Evolutionary conservation across 2,113 vertebrate species (phyloP), one percentile per base, ranked within the genome.

Genomic region (Malurus cyaneus): DNA sequence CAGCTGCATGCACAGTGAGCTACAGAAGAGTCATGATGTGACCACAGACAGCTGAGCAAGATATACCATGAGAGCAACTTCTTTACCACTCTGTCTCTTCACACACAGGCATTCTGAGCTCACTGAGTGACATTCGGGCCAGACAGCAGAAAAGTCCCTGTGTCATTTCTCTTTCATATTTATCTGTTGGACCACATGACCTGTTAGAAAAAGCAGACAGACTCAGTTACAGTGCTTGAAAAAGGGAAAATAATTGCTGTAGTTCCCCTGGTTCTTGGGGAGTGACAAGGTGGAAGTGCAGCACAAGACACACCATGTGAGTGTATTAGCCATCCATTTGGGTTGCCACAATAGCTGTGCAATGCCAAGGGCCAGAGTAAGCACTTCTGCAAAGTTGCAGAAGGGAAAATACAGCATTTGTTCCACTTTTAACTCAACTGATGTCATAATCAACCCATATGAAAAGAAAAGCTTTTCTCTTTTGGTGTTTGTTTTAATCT

Each of bases 131-230:
- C 65, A 56, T 23, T 56, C 29, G 5, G 54, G 62, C 41, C 78
- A 66, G 36, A 41, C 73, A 7, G 15, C 13, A 39, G 57, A 92
- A 95, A 77, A 1, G 4, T 50, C 49, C 20, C 54, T 90, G 54
- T n/a, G 18, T 93, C 19, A 49, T 82, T 94, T 70, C 67, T 87
- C 32, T 89, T 79, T 52, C 69, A 18, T 42, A n/a, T 74, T 36
- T 62, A 18, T 66, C 76, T 93, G 20, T 73, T 72, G 66, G 59
- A 41, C 60, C 64, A 62, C 71, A 44, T 61, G 76, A 77, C 53
- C 47, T 54, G 32, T 42, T 57, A 92, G 74, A 77, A 93, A 94
- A 88, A 76, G 50, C 72, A 95, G 86, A 88, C 89, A 86, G 96
- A 85, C 53, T 87, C 69, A 32, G 66, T 89, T 73, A 52, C 47